Evolutionary conservation across 2,797 vertebrate genomes (phyloP).

Genomic region (Chrysocyon brachyurus): DNA sequence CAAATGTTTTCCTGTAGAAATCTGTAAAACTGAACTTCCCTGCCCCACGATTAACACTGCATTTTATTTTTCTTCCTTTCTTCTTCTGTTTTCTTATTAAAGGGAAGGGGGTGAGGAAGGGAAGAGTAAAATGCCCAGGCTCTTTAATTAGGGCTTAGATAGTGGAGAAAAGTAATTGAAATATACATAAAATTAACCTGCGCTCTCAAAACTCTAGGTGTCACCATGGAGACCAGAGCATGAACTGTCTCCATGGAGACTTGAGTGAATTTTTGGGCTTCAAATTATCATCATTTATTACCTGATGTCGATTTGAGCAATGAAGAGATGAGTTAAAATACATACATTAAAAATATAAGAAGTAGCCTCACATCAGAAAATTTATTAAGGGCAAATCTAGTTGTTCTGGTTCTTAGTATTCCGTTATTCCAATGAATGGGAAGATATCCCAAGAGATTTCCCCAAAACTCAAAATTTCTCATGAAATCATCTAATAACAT

Average conservation of each 20-base stretch:
- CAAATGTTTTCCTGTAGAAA: conserved; percentile 47
- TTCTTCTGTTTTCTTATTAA: conserved; percentile 18
- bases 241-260: conserved; percentile 75
- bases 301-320: conserved; percentile 18
- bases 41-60: background rate
- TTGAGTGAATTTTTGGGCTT: conserved; percentile 19
- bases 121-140: background rate
- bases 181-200: conserved; percentile 76
- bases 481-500: background rate
- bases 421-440: conserved; percentile 34
- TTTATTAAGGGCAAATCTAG: conserved; percentile 53
- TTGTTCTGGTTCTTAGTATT: conserved; percentile 31
- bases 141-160: conserved; percentile 32
- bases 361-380: background rate
- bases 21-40: background rate
- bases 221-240: conserved; percentile 73
- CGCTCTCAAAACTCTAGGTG: conserved; percentile 70
- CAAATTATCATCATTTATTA: conserved; percentile 73
- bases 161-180: conserved; percentile 69
- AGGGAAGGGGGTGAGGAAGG: rapidly evolving
- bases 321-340: conserved; percentile 27
- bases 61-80: background rate
- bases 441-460: conserved; percentile 58
- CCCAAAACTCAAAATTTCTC: conserved; percentile 26
- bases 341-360: background rate